A percentile compares a stretch with the other conserved stretches of the same genome.
These are phyloP conservation scores for Tuta absoluta DNA, from an alignment of 2,888 invertebrate genomes.

Conservation along the genomic window DNA sequence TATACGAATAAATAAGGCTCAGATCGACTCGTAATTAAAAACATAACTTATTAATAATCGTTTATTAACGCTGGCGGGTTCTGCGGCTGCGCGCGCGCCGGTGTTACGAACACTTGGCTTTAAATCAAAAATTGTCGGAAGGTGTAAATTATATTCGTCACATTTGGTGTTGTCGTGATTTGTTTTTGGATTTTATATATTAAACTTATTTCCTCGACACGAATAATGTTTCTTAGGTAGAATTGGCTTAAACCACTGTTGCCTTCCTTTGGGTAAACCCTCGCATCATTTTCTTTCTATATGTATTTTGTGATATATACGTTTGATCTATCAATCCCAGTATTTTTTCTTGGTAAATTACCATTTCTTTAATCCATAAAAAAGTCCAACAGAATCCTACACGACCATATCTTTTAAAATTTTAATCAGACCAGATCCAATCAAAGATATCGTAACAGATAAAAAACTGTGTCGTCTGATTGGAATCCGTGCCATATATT, in stretches of 20 bases:
- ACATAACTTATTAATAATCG: conserved; percentile 79
- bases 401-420: background rate
- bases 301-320: no score
- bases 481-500: conserved; percentile 1
- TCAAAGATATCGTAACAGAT: background rate
- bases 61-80: conserved; percentile 76
- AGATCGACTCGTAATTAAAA: conserved; percentile 77
- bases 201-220: background rate
- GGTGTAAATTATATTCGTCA: conserved; percentile 38
- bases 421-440: background rate
- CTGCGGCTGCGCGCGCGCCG: conserved; percentile 57
- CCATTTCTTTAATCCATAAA: no score
- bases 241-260: no score
- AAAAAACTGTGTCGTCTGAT: conserved; percentile 9
- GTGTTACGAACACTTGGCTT: conserved; percentile 28
- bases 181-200: background rate
- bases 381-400: background rate
- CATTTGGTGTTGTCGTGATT: conserved; percentile 26
- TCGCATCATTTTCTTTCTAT: no score
- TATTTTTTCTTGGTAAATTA: no score
- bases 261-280: no score
- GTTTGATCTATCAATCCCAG: no score
- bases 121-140: conserved; percentile 40
- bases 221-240: background rate
- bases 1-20: conserved; percentile 77